These are phyloP conservation scores for Pyrrhosoma nymphula DNA, from an alignment of 2,888 invertebrate species.

Conservation along the genomic window DNA sequence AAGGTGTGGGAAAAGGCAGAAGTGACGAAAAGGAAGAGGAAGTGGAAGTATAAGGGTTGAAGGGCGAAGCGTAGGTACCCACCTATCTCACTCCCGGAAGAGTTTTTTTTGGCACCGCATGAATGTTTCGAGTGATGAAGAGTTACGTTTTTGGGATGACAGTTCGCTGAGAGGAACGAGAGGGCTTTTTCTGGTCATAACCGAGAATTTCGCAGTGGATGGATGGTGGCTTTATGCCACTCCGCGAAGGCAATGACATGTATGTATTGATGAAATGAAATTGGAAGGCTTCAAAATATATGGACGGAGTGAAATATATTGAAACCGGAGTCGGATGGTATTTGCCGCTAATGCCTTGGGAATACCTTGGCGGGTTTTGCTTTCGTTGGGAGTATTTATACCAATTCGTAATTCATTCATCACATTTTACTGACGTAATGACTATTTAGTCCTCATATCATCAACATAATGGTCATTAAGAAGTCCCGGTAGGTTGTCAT, in stretches of 20 bases:
- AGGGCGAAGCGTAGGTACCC: too few species aligned
- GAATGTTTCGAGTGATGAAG: not conserved
- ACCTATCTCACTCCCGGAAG: not conserved
- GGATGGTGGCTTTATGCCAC: not conserved
- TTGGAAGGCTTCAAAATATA: not conserved
- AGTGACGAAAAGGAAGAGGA: not conserved
- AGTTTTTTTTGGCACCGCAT: not conserved
- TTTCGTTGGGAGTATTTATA: too few species aligned
- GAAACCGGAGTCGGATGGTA: not conserved
- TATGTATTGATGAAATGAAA: not conserved
- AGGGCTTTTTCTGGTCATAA: not conserved
- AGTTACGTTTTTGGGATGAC: not conserved
- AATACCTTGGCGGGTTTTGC: too few species aligned
- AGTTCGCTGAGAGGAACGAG: not conserved
- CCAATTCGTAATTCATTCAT: too few species aligned
- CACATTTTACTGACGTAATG: too few species aligned
- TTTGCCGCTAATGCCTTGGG: not conserved
- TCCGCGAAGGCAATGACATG: not conserved
- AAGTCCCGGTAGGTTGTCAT: too few species aligned
- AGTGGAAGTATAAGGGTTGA: not conserved
- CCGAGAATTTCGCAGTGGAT: not conserved
- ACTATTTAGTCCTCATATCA: too few species aligned
- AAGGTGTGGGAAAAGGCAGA: not conserved
- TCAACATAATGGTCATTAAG: too few species aligned
- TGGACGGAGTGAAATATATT: not conserved